Base-by-base conservation (phyloP, 2,113 vertebrate genomes). In the Leucopsar rothschildi region DNA sequence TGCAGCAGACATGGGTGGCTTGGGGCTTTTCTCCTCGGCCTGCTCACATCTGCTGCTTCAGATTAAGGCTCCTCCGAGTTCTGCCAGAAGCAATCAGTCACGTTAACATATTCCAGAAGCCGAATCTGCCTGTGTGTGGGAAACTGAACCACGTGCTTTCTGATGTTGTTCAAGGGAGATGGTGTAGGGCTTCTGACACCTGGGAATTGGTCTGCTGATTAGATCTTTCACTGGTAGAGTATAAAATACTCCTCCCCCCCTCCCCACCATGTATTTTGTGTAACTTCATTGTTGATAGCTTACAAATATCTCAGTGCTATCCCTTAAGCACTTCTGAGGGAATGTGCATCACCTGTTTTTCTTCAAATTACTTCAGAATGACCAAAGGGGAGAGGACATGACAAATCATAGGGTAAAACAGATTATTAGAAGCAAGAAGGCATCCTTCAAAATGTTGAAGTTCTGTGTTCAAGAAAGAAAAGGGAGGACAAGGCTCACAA, bases 401-500 rank as follows among this genome's bases (percentile, higher is more conserved):
- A 95, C 94, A 91, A 96, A 96, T 96, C 86, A 56, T 60, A 86
- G 52, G 72, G 72, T 84, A 57, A 83, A 95, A 9, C 42, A 80
- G 85, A 85, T 95, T 96, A 88, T 92, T 92, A 84, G 72, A 88
- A 94, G 80, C 72, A 95, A 97, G 88, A 63, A 83, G 59, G 35
- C 80, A 94, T 94, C 88, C 68, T 96, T 96, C 91, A 96, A 94
- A 72, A 78, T 71, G 69, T 60, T 91, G 68, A 78, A 93, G 71
- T 83, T 88, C 64, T 77, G 64, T 71, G 52, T 40, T 94, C 68
- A 64, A 71, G 91, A 95, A 92, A 86, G 82, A 95, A 92, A 94
- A 95, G 94, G 91, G 94, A 95, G 95, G 88, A 92, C 92, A 92
- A 93, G 92, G 80, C 92, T 94, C 94, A 93, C 94, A 97, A 86